These are phyloP conservation scores for Hypomecis atomaria DNA, from an alignment of 2,888 invertebrate species.

Conservation along the genomic window DNA sequence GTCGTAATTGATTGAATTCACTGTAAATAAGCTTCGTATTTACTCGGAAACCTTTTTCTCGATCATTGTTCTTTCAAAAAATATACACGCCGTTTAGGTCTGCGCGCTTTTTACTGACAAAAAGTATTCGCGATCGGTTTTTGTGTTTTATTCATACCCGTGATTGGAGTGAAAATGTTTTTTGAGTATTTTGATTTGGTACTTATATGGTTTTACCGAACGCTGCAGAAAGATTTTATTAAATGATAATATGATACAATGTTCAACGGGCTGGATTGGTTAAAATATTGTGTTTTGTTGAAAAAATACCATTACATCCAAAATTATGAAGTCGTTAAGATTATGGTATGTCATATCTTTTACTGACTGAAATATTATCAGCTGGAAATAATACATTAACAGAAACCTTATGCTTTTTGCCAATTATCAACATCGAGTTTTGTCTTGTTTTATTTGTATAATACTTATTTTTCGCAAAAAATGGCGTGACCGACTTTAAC, in stretches of 20 bases:
- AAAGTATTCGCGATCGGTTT: conserved; percentile 42
- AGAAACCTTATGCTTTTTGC: too few species aligned
- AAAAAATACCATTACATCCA: background rate
- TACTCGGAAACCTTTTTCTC: conserved; percentile 44
- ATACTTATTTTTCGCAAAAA: too few species aligned
- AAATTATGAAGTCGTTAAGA: too few species aligned
- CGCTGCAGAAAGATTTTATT: conserved; percentile 25
- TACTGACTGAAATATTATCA: too few species aligned
- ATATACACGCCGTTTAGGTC: conserved; percentile 47
- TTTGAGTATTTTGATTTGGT: conserved; percentile 39
- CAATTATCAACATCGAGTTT: too few species aligned
- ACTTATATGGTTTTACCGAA: conserved; percentile 27
- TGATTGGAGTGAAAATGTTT: conserved; percentile 37
- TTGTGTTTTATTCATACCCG: conserved; percentile 48
- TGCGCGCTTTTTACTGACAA: conserved; percentile 49
- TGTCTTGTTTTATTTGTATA: too few species aligned
- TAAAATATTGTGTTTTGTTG: background rate
- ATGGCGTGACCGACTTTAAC: too few species aligned
- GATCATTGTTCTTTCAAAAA: conserved; percentile 44
- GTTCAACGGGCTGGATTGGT: conserved; percentile 29
- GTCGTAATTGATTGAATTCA: conserved; percentile 78
- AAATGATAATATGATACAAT: conserved; percentile 33
- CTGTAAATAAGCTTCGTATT: conserved; percentile 70
- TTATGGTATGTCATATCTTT: too few species aligned
- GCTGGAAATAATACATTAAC: too few species aligned